Evolutionary conservation across 2,888 invertebrate species (phyloP).

Genomic region (Dicycla oo): DNA sequence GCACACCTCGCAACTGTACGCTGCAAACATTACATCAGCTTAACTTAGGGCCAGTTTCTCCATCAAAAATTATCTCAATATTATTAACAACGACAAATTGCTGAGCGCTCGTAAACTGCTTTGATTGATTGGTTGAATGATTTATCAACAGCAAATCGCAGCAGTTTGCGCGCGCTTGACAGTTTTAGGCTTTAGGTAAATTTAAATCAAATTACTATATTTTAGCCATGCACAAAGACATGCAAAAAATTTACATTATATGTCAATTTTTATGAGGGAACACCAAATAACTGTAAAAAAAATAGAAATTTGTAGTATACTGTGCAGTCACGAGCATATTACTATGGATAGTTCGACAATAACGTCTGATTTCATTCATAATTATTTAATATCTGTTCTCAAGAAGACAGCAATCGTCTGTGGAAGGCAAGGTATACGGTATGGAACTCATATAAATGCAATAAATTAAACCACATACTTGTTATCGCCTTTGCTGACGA

Average conservation of each 20-base stretch:
- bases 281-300: no score
- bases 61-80: neutral
- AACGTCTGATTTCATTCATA: neutral
- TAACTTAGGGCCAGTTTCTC: neutral
- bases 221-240: no score
- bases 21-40: slow-evolving; percentile 62
- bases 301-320: no score
- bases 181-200: no score
- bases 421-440: no score
- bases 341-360: neutral
- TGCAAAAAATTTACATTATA: no score
- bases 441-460: no score
- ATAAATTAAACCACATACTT: no score
- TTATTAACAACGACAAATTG: neutral
- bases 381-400: neutral
- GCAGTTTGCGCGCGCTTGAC: neutral
- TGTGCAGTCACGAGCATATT: neutral
- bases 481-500: no score
- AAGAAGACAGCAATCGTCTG: neutral
- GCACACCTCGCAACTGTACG: slow-evolving; percentile 88
- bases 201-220: no score
- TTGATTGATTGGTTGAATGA: neutral
- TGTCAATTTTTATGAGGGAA: no score
- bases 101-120: neutral
- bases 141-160: neutral